A percentile compares a stretch with the other conserved stretches of the same genome.
phyloP scores from a whole-genome alignment of 2,113 vertebrate genomes.

The Varanus komodoensis region DNA sequence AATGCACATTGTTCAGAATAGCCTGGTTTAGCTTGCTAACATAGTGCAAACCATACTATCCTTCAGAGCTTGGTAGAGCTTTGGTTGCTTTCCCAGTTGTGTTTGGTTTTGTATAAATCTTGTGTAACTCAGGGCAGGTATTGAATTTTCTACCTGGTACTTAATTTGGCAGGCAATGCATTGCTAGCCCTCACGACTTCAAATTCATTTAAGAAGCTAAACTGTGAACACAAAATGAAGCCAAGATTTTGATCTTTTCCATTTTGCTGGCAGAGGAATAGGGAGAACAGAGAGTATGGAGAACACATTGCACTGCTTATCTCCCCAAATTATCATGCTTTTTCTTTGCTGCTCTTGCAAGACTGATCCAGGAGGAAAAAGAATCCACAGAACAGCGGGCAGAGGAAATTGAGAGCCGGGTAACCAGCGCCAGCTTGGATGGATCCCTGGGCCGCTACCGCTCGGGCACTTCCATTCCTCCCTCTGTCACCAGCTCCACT shows the following conservation, averaged over 20 bases:
- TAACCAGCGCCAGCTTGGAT: constrained; percentile 88
- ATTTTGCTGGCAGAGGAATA: neutral
- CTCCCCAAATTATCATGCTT: neutral
- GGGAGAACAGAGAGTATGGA: neutral
- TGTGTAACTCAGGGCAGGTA: neutral
- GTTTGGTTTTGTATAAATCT: neutral
- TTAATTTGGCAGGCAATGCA: neutral
- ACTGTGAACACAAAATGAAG: neutral
- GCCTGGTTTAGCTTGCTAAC: neutral
- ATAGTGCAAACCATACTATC: neutral
- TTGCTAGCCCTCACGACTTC: neutral
- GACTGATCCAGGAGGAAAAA: constrained; percentile 94
- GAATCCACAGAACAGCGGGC: constrained; percentile 91
- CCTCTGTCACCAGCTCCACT: constrained; percentile 92
- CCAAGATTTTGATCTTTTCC: neutral
- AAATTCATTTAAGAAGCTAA: neutral
- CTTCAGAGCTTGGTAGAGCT: neutral
- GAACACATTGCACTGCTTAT: neutral
- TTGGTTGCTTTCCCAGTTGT: neutral
- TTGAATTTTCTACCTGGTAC: neutral
- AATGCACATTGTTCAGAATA: neutral
- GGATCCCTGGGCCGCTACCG: constrained; percentile 83
- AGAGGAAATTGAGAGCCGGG: constrained; percentile 91
- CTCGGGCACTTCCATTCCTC: constrained; percentile 84
- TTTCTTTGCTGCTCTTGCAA: constrained; percentile 49